phyloP scores from a whole-genome alignment of 1,140 invertebrate species.

The Hylaeus anthracinus region DNA sequence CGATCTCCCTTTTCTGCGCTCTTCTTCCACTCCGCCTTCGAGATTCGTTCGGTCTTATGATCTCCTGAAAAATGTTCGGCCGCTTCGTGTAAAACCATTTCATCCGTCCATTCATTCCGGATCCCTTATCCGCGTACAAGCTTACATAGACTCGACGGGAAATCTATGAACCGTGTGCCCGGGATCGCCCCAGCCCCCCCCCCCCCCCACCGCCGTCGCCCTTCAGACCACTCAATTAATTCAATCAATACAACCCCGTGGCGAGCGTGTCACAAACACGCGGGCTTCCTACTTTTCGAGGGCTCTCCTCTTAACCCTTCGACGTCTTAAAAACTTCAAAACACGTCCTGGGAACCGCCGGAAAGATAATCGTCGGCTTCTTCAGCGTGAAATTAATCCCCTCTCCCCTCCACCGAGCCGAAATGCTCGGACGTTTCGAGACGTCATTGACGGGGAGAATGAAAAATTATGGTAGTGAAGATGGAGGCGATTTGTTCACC shows the following conservation, averaged over 20 bases:
- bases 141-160: conserved; percentile 41
- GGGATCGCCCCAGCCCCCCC: too few relatives aligned
- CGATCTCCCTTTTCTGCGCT: conserved; percentile 27
- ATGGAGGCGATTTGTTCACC: too few relatives aligned
- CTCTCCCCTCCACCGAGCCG: neutral
- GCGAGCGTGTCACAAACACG: conserved; percentile 56
- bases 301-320: conserved; percentile 27
- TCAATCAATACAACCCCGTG: conserved; percentile 43
- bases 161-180: conserved; percentile 53
- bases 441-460: neutral
- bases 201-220: neutral
- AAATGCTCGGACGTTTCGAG: neutral
- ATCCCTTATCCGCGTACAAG: conserved; percentile 34
- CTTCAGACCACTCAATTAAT: conserved; percentile 58
- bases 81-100: conserved; percentile 58
- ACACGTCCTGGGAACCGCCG: conserved; percentile 21
- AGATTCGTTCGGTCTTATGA: conserved; percentile 54
- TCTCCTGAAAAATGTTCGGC: conserved; percentile 60
- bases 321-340: conserved; percentile 47
- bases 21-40: conserved; percentile 12
- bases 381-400: conserved; percentile 4
- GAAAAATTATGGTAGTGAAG: neutral
- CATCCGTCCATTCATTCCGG: conserved; percentile 57
- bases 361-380: conserved; percentile 53
- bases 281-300: conserved; percentile 44